Evolutionary conservation across 2,113 vertebrate genomes (phyloP).

Genomic region (Brachyhypopomus gauderio): DNA sequence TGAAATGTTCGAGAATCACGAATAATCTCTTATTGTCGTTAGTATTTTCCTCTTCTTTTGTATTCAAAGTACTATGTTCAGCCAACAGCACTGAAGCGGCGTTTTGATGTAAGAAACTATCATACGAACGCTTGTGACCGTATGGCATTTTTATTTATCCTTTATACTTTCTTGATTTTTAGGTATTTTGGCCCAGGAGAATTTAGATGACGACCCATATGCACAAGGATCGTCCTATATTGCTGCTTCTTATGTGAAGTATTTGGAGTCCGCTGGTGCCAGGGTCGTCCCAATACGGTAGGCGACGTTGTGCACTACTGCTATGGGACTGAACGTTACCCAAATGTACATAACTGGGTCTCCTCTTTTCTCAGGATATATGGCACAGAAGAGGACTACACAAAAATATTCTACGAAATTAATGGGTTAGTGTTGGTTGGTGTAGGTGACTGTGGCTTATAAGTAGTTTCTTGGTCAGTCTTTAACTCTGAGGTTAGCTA

Average conservation of each 20-base stretch:
- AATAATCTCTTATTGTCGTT: neutral
- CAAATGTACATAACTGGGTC: neutral
- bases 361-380: conserved; percentile 65
- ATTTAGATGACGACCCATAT: conserved; percentile 58
- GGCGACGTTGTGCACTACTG: neutral
- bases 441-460: neutral
- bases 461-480: neutral
- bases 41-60: neutral
- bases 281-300: conserved; percentile 78
- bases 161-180: neutral
- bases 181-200: conserved; percentile 80
- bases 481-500: neutral
- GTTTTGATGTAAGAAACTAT: too few relatives aligned
- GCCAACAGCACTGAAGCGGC: too few relatives aligned
- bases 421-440: conserved; percentile 69
- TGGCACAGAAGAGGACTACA: conserved; percentile 69
- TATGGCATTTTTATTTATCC: neutral
- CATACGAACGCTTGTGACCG: too few relatives aligned
- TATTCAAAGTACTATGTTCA: too few relatives aligned
- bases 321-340: neutral
- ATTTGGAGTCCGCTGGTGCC: conserved; percentile 74
- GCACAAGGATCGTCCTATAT: conserved; percentile 76
- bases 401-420: conserved; percentile 66
- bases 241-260: conserved; percentile 79
- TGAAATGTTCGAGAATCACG: conserved; percentile 27